phyloP scores from a whole-genome alignment of 2,888 invertebrate genomes.

The Cerastis leucographa region DNA sequence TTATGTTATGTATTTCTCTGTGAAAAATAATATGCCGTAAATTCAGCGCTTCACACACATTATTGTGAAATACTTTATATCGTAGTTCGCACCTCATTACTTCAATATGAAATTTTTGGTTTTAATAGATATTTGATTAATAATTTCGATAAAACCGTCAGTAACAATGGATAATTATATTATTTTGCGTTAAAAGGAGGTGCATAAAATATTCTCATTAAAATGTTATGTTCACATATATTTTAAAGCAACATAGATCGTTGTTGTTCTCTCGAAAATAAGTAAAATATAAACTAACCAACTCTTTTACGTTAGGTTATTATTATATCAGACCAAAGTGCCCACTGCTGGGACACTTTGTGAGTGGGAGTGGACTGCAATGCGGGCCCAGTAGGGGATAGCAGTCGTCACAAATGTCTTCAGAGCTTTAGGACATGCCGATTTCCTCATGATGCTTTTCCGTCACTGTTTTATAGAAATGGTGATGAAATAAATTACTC shows the following conservation, averaged over 20 bases:
- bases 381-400: neutral
- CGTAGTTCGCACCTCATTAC: neutral
- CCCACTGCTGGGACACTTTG: neutral
- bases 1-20: neutral
- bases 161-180: constrained; percentile 23
- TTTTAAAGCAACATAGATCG: neutral
- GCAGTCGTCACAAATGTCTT: neutral
- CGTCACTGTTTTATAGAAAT: neutral
- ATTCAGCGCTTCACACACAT: neutral
- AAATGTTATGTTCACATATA: neutral
- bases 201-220: constrained; percentile 15
- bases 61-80: neutral
- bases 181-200: constrained; percentile 1
- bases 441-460: neutral
- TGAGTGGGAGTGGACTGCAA: neutral
- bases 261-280: neutral
- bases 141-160: constrained; percentile 34
- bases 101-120: constrained; percentile 13
- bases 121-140: constrained; percentile 30
- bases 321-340: neutral
- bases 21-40: neutral
- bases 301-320: neutral
- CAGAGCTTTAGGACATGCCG: neutral
- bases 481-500: neutral
- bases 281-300: neutral